A percentile compares a stretch with the other conserved stretches of the same genome.
Evolutionary conservation across 2,113 vertebrate species (phyloP).

Genomic region (Oryzias javanicus): DNA sequence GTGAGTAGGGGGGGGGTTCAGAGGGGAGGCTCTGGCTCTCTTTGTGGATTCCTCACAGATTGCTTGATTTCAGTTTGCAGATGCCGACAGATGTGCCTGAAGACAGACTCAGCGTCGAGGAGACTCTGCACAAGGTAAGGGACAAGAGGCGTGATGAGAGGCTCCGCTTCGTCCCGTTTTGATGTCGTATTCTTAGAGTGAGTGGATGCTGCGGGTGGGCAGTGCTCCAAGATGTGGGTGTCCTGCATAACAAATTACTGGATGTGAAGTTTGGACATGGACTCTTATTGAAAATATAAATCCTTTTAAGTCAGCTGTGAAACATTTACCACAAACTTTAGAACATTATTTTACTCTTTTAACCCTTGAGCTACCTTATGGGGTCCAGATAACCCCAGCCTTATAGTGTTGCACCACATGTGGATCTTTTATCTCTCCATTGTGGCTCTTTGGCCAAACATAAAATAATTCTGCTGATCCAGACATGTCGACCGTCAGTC

Average conservation of each 20-base stretch:
- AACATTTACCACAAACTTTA: too few relatives aligned
- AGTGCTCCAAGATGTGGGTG: slow-evolving; percentile 19
- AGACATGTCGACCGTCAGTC: too few relatives aligned
- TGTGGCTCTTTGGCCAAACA: too few relatives aligned
- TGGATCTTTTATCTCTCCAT: too few relatives aligned
- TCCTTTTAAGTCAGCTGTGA: too few relatives aligned
- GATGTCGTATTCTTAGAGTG: slow-evolving; percentile 4
- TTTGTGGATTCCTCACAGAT: slow-evolving; percentile 24
- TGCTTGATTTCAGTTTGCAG: slow-evolving; percentile 62
- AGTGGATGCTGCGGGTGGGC: slow-evolving; percentile 3
- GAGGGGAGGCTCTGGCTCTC: not conserved
- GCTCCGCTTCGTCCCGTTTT: not conserved
- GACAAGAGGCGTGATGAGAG: not conserved
- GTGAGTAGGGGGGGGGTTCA: slow-evolving; percentile 16
- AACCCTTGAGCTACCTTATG: too few relatives aligned
- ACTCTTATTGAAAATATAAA: not conserved
- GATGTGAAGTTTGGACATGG: not conserved
- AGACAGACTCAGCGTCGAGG: slow-evolving; percentile 58
- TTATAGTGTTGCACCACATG: too few relatives aligned
- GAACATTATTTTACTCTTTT: too few relatives aligned
- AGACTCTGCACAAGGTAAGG: slow-evolving; percentile 54
- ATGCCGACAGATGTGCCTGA: slow-evolving; percentile 74
- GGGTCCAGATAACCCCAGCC: too few relatives aligned
- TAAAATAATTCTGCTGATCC: too few relatives aligned
- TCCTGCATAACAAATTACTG: slow-evolving; percentile 21